Base-by-base conservation (phyloP, 1,140 invertebrate genomes). In the Aplysia californica region DNA sequence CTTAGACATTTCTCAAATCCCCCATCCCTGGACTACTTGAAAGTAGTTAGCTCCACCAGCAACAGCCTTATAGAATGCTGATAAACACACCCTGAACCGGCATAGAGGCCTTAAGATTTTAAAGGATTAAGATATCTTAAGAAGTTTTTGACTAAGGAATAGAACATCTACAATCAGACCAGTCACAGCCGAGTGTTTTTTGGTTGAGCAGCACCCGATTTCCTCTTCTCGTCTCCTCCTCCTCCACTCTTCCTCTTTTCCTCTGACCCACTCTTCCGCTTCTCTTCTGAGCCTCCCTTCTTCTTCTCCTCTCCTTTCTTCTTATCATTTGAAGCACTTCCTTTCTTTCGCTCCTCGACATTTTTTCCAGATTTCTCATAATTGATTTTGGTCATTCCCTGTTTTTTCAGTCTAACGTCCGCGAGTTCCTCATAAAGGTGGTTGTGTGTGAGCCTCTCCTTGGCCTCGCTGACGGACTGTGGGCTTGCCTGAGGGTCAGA, bases 351-450 rank as follows among this genome's bases (percentile, higher is more conserved):
- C 35, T 67, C 41, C 3, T n/a, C 33, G n/a, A n/a, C 50, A 10
- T 56, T 35, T 61, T 59, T 59, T 39, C 18, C 70, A 38, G 23
- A 41, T 6, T 20, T 41, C 20, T 21, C n/a, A 3, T 50, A 41
- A 26, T 65, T 74, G 36, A 21, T 15, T 74, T 61, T 64, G 21
- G 21, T 74, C 72, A 44, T 61, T 21, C 58, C 31, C 29, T 1
- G 33, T 58, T 64, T 77, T 66, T 61, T 59, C 29, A 41, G 55
- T 36, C 75, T 69, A 29, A 80, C 83, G 44, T 83, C 83, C 3
- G 75, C 59, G 21, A 86, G 76, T 41, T 84, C 84, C 55, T 86
- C 84, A 38, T 86, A 86, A 77, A 79, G 83, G 66, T 86, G 84
- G 41, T 67, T 56, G 21, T 80, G 65, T 50, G 83, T 33, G 29